Evolutionary conservation across 2,797 vertebrate species (phyloP).

Genomic region (Tachyglossus aculeatus): DNA sequence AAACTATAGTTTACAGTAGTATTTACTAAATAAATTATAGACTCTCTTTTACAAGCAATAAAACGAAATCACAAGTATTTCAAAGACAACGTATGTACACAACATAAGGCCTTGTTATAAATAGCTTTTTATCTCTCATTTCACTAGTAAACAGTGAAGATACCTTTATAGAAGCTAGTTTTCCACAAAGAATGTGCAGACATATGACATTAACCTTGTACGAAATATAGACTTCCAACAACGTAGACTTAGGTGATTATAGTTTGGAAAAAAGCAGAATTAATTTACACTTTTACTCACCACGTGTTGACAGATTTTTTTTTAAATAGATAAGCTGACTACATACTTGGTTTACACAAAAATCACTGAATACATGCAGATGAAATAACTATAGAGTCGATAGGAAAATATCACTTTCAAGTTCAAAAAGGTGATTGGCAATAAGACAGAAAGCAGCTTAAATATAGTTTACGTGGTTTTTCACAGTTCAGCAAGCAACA

Average conservation of each 20-base stretch:
- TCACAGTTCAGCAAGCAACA: constrained; percentile 72
- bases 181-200: constrained; percentile 66
- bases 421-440: constrained; percentile 63
- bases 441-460: constrained; percentile 61
- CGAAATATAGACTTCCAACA: constrained; percentile 61
- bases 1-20: constrained; percentile 81
- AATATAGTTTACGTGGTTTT: constrained; percentile 61
- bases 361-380: constrained; percentile 74
- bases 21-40: constrained; percentile 84
- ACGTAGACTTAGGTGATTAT: constrained; percentile 54
- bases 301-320: constrained; percentile 58
- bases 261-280: constrained; percentile 59
- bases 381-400: constrained; percentile 54
- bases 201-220: constrained; percentile 55
- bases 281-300: constrained; percentile 65
- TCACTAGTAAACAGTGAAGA: constrained; percentile 74
- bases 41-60: constrained; percentile 80
- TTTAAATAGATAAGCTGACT: constrained; percentile 61
- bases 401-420: constrained; percentile 67
- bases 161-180: constrained; percentile 71
- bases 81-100: constrained; percentile 75
- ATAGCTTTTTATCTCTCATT: constrained; percentile 70
- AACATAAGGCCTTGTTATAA: constrained; percentile 79
- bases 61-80: constrained; percentile 80
- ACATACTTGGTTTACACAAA: constrained; percentile 61